These are phyloP conservation scores for Xanthorhoe designata DNA, from an alignment of 2,888 invertebrate species.

Conservation along the genomic window DNA sequence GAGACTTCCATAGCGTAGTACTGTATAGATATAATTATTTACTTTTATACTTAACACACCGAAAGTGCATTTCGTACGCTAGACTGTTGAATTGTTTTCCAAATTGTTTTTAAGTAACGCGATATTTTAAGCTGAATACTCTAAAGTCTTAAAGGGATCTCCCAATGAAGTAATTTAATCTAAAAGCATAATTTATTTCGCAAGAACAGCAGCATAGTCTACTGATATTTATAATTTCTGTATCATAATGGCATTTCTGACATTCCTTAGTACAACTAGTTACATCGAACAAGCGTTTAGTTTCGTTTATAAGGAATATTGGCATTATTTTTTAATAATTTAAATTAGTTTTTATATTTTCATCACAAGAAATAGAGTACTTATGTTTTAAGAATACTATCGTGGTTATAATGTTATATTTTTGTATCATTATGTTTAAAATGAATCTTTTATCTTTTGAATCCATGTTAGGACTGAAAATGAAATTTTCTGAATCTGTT, in stretches of 20 bases:
- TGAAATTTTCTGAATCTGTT: slow-evolving; percentile 52
- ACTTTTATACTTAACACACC: slow-evolving; percentile 64
- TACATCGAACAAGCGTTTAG: slow-evolving; percentile 69
- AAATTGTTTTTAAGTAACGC: slow-evolving; percentile 62
- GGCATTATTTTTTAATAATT: slow-evolving; percentile 52
- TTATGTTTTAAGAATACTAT: slow-evolving; percentile 53
- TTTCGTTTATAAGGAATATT: slow-evolving; percentile 50
- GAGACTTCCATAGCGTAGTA: slow-evolving; percentile 80
- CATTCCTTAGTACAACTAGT: slow-evolving; percentile 69
- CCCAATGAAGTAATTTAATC: slow-evolving; percentile 63
- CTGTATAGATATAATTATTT: slow-evolving; percentile 78
- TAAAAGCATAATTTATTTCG: slow-evolving; percentile 72
- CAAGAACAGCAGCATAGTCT: slow-evolving; percentile 65
- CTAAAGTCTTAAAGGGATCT: slow-evolving; percentile 48
- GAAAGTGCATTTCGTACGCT: slow-evolving; percentile 71
- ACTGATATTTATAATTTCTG: slow-evolving; percentile 83
- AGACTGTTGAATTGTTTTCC: slow-evolving; percentile 67
- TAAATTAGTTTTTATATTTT: slow-evolving; percentile 51
- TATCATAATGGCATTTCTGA: slow-evolving; percentile 74
- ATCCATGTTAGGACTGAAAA: slow-evolving; percentile 47
- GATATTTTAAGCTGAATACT: slow-evolving; percentile 64
- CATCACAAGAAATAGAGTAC: slow-evolving; percentile 62
- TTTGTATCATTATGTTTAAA: slow-evolving; percentile 58
- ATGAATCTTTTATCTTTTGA: slow-evolving; percentile 34
- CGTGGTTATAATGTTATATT: slow-evolving; percentile 59